Percentiles rank a stretch among this genome's conserved stretches.
Conservation (phyloP, 2,888 invertebrate species). For the Conomelus anceps region DNA sequence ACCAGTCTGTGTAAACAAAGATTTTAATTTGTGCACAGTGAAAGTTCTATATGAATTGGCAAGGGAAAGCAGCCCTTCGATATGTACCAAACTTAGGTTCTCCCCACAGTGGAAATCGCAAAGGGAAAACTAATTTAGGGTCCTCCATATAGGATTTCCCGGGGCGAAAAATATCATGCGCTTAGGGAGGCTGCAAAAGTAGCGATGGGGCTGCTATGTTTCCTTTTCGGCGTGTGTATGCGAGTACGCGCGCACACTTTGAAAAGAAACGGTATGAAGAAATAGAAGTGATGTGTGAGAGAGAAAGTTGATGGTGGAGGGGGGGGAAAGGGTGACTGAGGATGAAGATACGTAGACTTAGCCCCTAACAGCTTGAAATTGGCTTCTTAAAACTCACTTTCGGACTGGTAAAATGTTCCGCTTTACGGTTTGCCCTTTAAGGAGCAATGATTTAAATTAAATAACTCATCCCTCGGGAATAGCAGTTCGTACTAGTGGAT, state of each 20-base stretch:
- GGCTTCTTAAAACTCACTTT: constrained; percentile 27
- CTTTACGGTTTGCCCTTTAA: constrained; percentile 23
- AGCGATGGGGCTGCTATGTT: neutral
- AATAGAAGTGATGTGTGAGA: neutral
- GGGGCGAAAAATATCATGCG: constrained; percentile 27
- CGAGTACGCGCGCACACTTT: neutral
- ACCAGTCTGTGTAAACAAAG: neutral
- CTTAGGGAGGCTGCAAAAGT: constrained; percentile 11
- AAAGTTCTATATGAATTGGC: neutral
- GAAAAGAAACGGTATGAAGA: neutral
- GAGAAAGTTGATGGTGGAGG: neutral
- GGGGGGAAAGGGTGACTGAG: neutral
- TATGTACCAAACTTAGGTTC: neutral
- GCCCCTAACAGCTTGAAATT: constrained; percentile 24
- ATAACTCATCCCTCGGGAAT: constrained; percentile 16
- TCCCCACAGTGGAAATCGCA: constrained; percentile 15
- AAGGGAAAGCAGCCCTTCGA: neutral
- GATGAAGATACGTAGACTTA: neutral
- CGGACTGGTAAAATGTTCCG: constrained; percentile 18
- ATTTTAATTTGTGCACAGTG: neutral
- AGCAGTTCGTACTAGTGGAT: neutral
- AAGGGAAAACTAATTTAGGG: constrained; percentile 27
- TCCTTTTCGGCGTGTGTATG: neutral
- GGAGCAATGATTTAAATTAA: constrained; percentile 24
- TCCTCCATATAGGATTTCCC: constrained; percentile 26